Evolutionary conservation across 2,888 invertebrate genomes (phyloP).

Genomic region (Blomia tropicalis): DNA sequence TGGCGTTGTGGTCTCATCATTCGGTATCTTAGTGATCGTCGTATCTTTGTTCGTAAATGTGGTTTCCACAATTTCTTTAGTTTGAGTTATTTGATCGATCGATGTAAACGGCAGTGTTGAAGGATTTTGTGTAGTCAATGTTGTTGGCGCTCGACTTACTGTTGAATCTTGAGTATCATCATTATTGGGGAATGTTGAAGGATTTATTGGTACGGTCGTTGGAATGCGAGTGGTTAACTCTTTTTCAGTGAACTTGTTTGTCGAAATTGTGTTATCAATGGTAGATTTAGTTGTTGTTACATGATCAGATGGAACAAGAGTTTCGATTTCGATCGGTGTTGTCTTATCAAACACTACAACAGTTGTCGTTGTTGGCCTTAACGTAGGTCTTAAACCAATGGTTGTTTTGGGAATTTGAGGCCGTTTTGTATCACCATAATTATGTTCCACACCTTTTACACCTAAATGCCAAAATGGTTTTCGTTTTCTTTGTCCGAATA

Average conservation of each 20-base stretch:
- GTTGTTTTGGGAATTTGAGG: not conserved
- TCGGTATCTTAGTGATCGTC: not conserved
- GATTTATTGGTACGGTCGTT: not conserved
- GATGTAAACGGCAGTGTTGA: too few species aligned
- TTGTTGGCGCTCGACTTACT: not conserved
- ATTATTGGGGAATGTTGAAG: not conserved
- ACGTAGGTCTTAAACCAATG: too few species aligned
- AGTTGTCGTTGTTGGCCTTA: not conserved
- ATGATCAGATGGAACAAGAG: not conserved
- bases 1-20: not conserved
- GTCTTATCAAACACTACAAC: not conserved
- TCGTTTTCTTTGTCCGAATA: not conserved
- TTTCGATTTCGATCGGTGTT: not conserved
- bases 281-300: not conserved
- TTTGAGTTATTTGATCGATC: conserved; percentile 10
- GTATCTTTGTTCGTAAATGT: not conserved
- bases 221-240: not conserved
- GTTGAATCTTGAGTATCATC: not conserved
- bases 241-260: not conserved
- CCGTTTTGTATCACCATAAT: not conserved
- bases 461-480: not conserved
- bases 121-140: not conserved
- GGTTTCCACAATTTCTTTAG: not conserved
- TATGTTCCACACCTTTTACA: not conserved
- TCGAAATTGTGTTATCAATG: not conserved